Evolutionary conservation across 1,140 invertebrate genomes (phyloP).

Genomic region (Macrocentrus cingulum): DNA sequence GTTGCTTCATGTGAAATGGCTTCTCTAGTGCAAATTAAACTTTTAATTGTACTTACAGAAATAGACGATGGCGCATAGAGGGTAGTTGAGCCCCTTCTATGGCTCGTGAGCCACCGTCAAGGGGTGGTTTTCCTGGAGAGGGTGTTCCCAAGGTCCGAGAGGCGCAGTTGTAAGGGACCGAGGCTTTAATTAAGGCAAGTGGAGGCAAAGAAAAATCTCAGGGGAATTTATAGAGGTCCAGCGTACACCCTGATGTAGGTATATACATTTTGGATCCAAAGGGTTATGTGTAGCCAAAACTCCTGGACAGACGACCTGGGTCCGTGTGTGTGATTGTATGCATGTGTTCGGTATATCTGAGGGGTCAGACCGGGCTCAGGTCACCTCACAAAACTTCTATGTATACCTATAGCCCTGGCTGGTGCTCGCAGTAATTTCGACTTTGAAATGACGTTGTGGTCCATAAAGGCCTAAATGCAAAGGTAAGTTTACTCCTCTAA

Average conservation of each 20-base stretch:
- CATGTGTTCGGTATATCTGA: conserved; percentile 34
- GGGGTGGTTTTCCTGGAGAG: conserved; percentile 23
- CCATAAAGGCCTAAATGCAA: conserved; percentile 45
- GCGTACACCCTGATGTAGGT: too few relatives aligned
- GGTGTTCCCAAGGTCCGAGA: conserved; percentile 30
- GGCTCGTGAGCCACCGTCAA: too few relatives aligned
- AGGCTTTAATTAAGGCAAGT: conserved; percentile 57
- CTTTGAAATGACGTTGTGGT: conserved; percentile 38
- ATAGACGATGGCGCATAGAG: too few relatives aligned
- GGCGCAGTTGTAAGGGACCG: conserved; percentile 40
- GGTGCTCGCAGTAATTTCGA: conserved; percentile 42
- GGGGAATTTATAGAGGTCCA: conserved; percentile 56
- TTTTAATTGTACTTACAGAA: too few relatives aligned
- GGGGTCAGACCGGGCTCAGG: conserved; percentile 38
- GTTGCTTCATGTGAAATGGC: too few relatives aligned
- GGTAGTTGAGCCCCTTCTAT: too few relatives aligned
- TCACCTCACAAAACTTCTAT: conserved; percentile 12
- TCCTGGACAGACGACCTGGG: conserved; percentile 16
- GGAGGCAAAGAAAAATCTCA: conserved; percentile 56
- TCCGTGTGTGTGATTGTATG: conserved; percentile 33
- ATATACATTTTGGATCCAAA: conserved; percentile 27
- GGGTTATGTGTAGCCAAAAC: too few relatives aligned
- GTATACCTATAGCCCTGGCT: conserved; percentile 8
- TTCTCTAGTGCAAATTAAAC: too few relatives aligned
- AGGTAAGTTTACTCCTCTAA: conserved; percentile 41